phyloP scores from a whole-genome alignment of 2,888 invertebrate species.

The Drosophila falleni region DNA sequence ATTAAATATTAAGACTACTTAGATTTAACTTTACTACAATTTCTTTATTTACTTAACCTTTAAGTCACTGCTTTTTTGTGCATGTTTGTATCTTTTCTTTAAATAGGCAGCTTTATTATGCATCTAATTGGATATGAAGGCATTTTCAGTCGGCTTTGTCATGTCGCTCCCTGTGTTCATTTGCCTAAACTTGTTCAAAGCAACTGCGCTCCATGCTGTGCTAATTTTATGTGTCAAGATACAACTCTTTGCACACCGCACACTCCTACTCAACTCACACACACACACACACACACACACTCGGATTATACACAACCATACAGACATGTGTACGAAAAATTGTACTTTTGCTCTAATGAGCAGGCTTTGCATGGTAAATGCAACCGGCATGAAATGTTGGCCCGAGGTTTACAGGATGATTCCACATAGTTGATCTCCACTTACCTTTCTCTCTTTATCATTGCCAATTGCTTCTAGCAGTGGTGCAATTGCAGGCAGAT shows the following conservation, averaged over 20 bases:
- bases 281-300: slow-evolving; percentile 7
- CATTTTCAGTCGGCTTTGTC: slow-evolving; percentile 43
- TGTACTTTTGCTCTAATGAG: slow-evolving; percentile 65
- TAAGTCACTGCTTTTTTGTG: background rate
- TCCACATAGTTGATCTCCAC: slow-evolving; percentile 11
- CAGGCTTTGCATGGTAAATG: slow-evolving; percentile 51
- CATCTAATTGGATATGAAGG: slow-evolving; percentile 50
- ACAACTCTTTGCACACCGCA: slow-evolving; percentile 23
- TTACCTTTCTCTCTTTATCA: background rate
- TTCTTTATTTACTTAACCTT: background rate
- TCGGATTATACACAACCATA: slow-evolving; percentile 1
- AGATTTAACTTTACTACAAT: background rate
- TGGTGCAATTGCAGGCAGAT: slow-evolving; percentile 13
- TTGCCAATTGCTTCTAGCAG: background rate
- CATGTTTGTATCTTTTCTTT: background rate
- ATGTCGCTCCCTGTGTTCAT: slow-evolving; percentile 32
- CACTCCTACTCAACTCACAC: slow-evolving; percentile 2
- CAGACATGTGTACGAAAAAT: slow-evolving; percentile 35
- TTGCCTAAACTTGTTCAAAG: slow-evolving; percentile 52
- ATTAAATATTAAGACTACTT: background rate
- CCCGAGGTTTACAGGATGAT: slow-evolving; percentile 44
- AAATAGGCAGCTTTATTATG: slow-evolving; percentile 23
- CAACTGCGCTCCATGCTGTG: slow-evolving; percentile 37
- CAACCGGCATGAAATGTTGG: slow-evolving; percentile 47
- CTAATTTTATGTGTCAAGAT: slow-evolving; percentile 64